Evolutionary conservation across 2,797 vertebrate species (phyloP).

Genomic region (Pyrocephalus nanus): DNA sequence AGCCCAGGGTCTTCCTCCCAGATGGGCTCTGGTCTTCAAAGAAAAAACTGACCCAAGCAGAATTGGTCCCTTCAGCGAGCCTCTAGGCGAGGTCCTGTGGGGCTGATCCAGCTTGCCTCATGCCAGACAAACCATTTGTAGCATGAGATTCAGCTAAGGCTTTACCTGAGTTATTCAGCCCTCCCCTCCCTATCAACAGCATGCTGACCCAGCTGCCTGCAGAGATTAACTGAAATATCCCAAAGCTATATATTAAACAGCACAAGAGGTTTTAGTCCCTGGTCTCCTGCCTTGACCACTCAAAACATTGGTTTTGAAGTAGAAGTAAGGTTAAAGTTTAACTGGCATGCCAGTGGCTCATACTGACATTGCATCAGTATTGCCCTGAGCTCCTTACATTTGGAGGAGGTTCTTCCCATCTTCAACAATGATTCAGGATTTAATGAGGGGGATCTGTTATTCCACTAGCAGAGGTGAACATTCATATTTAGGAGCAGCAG

Average conservation of each 20-base stretch:
- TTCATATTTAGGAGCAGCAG: neutral
- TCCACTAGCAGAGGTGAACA: neutral
- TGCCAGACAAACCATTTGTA: accelerated
- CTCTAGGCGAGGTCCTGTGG: accelerated
- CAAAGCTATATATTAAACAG: neutral
- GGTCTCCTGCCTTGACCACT: neutral
- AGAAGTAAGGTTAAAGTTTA: neutral
- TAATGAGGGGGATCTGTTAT: accelerated
- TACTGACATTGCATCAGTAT: neutral
- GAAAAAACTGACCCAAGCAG: neutral
- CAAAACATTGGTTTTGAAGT: neutral
- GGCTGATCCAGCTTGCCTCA: neutral
- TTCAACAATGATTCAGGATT: neutral
- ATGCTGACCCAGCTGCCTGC: neutral
- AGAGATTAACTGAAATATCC: neutral
- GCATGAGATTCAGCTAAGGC: neutral
- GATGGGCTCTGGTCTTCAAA: neutral
- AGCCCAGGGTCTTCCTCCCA: accelerated
- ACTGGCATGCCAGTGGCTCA: neutral
- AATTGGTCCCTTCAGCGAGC: accelerated
- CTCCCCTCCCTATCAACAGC: neutral
- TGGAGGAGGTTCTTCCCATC: neutral
- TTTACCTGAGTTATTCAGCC: neutral
- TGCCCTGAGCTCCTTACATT: neutral
- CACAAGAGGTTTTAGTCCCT: neutral